Base-by-base conservation (phyloP, 2,888 invertebrate genomes). In the Phytoseiulus persimilis region DNA sequence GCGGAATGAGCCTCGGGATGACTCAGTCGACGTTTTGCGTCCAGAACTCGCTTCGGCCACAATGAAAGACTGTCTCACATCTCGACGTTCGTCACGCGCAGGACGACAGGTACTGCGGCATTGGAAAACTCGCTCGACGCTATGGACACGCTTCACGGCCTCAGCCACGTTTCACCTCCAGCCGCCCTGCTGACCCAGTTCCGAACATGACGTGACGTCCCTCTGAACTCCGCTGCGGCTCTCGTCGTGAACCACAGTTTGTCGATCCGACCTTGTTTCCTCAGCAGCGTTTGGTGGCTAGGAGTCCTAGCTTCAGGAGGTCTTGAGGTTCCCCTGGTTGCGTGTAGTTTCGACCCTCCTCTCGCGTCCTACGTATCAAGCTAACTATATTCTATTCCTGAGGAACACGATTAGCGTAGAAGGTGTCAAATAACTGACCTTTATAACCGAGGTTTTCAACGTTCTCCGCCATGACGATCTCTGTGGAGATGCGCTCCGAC, bases 351-450 rank as follows among this genome's bases (percentile, higher is more conserved):
- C n/a, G n/a, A 6, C 39, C 9, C 39, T 39, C 18, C 28, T 65
- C 9, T 65, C 5, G 65, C 65, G 18, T 65, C 39, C 39, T 39
- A 39, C 39, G 39, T 6, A 39, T 39, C 9, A 39, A 6, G 39
- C 39, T 9, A 9, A 6, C 39, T 39, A 39, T 6, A 3, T 39
- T 39, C 39, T 39, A 9, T 39, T 39, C 39, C 9, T 9, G 3
- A 39, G 9, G 39, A 39, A 39, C 9, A 39, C 9, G 39, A 65
- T 6, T 14, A 23, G 65, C 65, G 1, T 18, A 32, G 0, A 33
- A 87, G 45, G 33, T 87, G 33, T 84, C 84, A 18, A 84, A 32
- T 32, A 32, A 87, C 87, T 87, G 87, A 87, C 87, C 87, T 87
- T 87, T 33, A 23, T 39, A 33, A 87, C 87, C 87, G 33, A 87